Percentiles rank a stretch among this genome's conserved stretches.
Evolutionary conservation across 1,140 invertebrate species (phyloP).

Genomic region (Philaenus spumarius): DNA sequence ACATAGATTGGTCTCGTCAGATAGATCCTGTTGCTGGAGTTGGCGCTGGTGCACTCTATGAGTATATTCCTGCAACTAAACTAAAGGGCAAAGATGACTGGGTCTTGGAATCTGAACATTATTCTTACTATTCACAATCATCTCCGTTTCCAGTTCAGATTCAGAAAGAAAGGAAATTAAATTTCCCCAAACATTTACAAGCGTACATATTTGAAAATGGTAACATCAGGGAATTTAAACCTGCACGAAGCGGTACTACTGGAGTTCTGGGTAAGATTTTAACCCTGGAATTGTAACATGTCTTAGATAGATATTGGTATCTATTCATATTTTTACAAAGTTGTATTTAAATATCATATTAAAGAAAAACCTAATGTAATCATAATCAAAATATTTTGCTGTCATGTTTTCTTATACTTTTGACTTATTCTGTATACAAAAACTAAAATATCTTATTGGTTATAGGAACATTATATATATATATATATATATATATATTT

Average conservation of each 20-base stretch:
- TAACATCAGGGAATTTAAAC: constrained; percentile 61
- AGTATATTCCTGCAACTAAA: constrained; percentile 72
- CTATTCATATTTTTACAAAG: too few species aligned
- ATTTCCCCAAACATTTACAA: constrained; percentile 67
- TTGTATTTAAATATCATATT: too few species aligned
- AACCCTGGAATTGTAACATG: too few species aligned
- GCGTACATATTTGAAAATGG: constrained; percentile 69
- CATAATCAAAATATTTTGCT: too few species aligned
- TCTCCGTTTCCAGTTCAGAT: constrained; percentile 53
- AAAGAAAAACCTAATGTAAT: too few species aligned
- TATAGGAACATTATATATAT: too few species aligned
- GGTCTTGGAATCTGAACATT: constrained; percentile 68
- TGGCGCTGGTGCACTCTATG: constrained; percentile 49
- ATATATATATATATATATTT: too few species aligned
- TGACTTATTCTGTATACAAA: too few species aligned
- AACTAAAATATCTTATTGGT: too few species aligned
- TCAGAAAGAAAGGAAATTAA: constrained; percentile 51
- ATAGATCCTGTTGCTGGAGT: constrained; percentile 45
- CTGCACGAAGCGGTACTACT: constrained; percentile 54
- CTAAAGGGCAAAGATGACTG: constrained; percentile 75
- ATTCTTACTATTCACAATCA: constrained; percentile 52
- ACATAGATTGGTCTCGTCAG: constrained; percentile 40
- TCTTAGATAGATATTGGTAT: too few species aligned
- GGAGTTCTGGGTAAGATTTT: constrained; percentile 47
- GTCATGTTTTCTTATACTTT: too few species aligned